Evolutionary conservation across 2,888 invertebrate species (phyloP).

Genomic region (Andrena flavipes): DNA sequence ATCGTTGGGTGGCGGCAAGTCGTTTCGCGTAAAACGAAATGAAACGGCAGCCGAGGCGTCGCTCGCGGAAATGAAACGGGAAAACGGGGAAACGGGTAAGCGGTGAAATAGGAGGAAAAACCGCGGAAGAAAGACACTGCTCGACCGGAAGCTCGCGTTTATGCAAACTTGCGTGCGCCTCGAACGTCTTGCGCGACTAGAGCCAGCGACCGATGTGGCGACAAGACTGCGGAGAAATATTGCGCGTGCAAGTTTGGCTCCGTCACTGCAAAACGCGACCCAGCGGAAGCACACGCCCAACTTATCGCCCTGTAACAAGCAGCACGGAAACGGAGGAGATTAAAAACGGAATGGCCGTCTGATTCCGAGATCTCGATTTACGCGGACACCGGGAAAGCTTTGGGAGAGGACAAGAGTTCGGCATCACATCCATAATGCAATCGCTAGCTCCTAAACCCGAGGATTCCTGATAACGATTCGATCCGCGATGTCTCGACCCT

Average conservation of each 20-base stretch:
- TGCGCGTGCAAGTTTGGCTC: not conserved
- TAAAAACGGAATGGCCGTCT: no score
- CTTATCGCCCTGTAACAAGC: no score
- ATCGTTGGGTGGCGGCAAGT: conserved; percentile 41
- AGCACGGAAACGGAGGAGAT: no score
- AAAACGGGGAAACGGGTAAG: not conserved
- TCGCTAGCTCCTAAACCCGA: not conserved
- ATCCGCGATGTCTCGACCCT: not conserved
- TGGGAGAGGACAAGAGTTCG: not conserved
- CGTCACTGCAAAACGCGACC: no score
- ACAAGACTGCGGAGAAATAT: not conserved
- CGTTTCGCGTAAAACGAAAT: conserved; percentile 54
- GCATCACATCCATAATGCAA: not conserved
- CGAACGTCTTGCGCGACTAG: not conserved
- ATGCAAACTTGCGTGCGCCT: not conserved
- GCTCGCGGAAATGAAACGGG: conserved; percentile 36
- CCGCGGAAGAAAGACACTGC: conserved; percentile 24
- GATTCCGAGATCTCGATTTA: no score
- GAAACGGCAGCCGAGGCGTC: conserved; percentile 29
- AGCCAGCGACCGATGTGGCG: not conserved
- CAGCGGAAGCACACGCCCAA: no score
- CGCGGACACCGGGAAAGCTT: no score
- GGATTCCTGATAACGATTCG: conserved; percentile 10
- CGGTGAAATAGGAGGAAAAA: conserved; percentile 1
- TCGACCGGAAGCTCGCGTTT: conserved; percentile 13